Evolutionary conservation across 2,888 invertebrate species (phyloP).

Genomic region (Ophonus ardosiacus): DNA sequence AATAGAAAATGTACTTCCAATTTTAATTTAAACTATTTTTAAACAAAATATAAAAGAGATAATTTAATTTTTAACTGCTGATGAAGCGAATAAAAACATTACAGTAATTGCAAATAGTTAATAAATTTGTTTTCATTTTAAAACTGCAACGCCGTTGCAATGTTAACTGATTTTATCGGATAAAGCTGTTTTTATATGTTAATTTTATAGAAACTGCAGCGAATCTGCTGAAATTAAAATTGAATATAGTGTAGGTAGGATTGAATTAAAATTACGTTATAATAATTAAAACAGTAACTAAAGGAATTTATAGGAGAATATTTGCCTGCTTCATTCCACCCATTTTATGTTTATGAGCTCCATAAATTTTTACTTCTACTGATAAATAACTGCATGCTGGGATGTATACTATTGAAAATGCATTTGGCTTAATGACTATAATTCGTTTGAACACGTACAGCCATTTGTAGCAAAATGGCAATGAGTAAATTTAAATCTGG

Average conservation of each 20-base stretch:
- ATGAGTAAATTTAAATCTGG: constrained; percentile 43
- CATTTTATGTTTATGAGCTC: constrained; percentile 57
- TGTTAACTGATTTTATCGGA: neutral
- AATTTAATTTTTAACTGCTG: too few relatives aligned
- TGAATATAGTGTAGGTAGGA: neutral
- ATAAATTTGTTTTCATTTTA: neutral
- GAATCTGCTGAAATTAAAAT: neutral
- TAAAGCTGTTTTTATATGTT: neutral
- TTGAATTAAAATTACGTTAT: constrained; percentile 5
- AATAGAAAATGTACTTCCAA: too few relatives aligned
- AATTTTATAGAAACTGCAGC: neutral
- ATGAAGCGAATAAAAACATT: neutral
- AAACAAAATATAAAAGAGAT: neutral
- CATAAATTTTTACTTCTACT: constrained; percentile 60
- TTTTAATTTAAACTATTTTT: neutral
- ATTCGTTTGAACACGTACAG: constrained; percentile 55
- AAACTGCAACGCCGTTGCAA: neutral
- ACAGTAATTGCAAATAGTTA: neutral
- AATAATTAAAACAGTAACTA: constrained; percentile 47
- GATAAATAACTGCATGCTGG: constrained; percentile 58
- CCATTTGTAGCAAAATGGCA: constrained; percentile 49
- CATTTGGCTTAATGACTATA: constrained; percentile 62
- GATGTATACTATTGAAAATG: constrained; percentile 58
- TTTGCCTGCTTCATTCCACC: constrained; percentile 39
- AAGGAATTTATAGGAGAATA: constrained; percentile 51